phyloP scores from a whole-genome alignment of 23 tunicate genomes.

The Styela plicata region DNA sequence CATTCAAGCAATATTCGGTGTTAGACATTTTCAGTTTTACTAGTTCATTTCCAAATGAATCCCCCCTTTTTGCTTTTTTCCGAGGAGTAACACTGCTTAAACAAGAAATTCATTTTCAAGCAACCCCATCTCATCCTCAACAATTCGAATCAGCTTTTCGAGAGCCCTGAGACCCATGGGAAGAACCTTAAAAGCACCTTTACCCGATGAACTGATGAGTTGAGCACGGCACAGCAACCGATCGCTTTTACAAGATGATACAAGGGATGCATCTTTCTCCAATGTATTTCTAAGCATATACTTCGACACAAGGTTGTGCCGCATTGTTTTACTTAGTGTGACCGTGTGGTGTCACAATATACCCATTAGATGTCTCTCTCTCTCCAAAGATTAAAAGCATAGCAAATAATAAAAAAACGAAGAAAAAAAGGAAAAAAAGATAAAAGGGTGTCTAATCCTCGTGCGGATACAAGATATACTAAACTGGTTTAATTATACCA shows the following conservation, averaged over 20 bases:
- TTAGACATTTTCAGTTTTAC: constrained; percentile 40
- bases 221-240: constrained; percentile 12
- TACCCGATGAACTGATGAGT: constrained; percentile 21
- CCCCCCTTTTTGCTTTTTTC: constrained; percentile 67
- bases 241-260: constrained; percentile 15
- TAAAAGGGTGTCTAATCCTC: too few species aligned
- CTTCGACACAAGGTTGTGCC: too few species aligned
- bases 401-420: too few species aligned
- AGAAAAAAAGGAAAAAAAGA: too few species aligned
- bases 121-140: constrained; percentile 72
- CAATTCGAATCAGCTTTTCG: constrained; percentile 40
- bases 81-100: constrained; percentile 35
- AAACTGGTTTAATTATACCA: too few species aligned
- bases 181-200: constrained; percentile 55
- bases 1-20: constrained; percentile 47
- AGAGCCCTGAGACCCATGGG: constrained; percentile 56
- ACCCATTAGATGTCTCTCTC: too few species aligned
- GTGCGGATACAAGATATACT: too few species aligned
- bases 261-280: constrained; percentile 1
- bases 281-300: constrained; percentile 9
- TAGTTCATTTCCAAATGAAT: constrained; percentile 73
- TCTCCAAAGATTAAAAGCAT: too few species aligned
- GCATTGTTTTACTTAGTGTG: too few species aligned
- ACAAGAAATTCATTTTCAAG: constrained; percentile 50
- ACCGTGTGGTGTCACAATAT: too few species aligned